Evolutionary conservation across 2,797 vertebrate genomes (phyloP), one percentile per base, ranked within the genome.

Genomic region (Paedocypris micromegethes): DNA sequence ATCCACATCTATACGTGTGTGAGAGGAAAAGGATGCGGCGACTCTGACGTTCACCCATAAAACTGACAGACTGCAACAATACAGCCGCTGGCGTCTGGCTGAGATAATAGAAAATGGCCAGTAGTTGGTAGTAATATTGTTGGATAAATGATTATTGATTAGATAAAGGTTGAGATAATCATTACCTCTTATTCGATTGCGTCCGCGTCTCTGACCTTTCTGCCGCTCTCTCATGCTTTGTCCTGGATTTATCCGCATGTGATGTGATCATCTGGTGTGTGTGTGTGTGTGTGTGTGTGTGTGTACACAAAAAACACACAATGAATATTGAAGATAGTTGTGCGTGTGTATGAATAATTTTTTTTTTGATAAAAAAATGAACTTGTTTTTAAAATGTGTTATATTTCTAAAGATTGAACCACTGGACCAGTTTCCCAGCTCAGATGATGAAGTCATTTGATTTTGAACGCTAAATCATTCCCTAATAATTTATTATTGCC

Each of bases 121-220:
- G 79, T 82, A 84, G 86, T 85, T 88, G 85, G 82, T 72, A 81
- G 86, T 84, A 85, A 90, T 90, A 88, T 87, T 86, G 88, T 86
- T 87, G 88, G 87, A 89, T 89, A 88, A 91, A 91, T 91, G 88
- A 91, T 91, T 91, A 92, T 92, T 91, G 90, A 91, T 92, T 88
- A 87, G 88, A 82, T 88, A 91, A 92, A 90, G 89, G 89, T 92
- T 92, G 89, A 90, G 88, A 87, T 91, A 89, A 91, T 92, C 90
- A 92, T 92, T 90, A 90, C 89, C 86, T 88, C 89, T 90, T 88
- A 90, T 90, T 86, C 86, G 84, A 90, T 91, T 90, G 87, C 89
- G 87, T 71, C 83, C 88, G 86, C 88, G 85, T 83, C 80, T 41
- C 56, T 90, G 88, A 91, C 90, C 89, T 91, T 91, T 90, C 76